Percentiles rank a stretch among this genome's conserved stretches.
These are phyloP conservation scores for Hemibagrus wyckioides DNA, from an alignment of 2,113 vertebrate species.

Conservation along the genomic window DNA sequence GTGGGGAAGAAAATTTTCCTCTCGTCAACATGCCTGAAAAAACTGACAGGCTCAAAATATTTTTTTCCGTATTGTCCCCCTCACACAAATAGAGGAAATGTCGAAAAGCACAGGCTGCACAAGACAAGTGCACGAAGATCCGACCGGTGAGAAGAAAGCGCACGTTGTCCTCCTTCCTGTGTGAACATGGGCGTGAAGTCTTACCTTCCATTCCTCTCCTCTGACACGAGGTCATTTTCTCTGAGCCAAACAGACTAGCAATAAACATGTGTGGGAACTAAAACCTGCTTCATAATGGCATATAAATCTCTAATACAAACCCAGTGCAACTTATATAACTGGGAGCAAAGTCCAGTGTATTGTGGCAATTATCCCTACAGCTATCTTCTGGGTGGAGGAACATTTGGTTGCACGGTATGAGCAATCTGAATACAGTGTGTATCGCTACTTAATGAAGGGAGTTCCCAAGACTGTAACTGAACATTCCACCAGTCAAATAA, in stretches of 20 bases:
- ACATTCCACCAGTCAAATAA: not conserved
- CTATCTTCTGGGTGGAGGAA: slow-evolving; percentile 26
- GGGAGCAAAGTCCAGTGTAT: slow-evolving; percentile 16
- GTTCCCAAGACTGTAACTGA: not conserved
- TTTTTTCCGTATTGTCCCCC: not conserved
- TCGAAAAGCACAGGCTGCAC: not conserved
- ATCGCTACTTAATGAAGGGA: not conserved
- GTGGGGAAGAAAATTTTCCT: not conserved
- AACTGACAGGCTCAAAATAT: not conserved
- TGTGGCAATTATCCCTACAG: not conserved
- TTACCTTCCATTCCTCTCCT: not conserved
- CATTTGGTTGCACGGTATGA: not conserved
- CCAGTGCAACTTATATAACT: not conserved
- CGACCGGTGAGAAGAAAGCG: not conserved
- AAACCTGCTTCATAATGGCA: not conserved
- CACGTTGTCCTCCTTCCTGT: slow-evolving; percentile 13
- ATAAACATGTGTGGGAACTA: not conserved
- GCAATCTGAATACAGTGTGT: not conserved
- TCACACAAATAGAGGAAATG: not conserved
- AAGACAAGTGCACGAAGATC: not conserved
- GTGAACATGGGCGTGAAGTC: not conserved
- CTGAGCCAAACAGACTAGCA: not conserved
- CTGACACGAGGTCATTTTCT: not conserved
- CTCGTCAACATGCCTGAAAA: not conserved
- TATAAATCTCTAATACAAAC: not conserved